Base-by-base conservation (phyloP, 2,888 invertebrate genomes). In the Zhuqinia jingwanae region DNA sequence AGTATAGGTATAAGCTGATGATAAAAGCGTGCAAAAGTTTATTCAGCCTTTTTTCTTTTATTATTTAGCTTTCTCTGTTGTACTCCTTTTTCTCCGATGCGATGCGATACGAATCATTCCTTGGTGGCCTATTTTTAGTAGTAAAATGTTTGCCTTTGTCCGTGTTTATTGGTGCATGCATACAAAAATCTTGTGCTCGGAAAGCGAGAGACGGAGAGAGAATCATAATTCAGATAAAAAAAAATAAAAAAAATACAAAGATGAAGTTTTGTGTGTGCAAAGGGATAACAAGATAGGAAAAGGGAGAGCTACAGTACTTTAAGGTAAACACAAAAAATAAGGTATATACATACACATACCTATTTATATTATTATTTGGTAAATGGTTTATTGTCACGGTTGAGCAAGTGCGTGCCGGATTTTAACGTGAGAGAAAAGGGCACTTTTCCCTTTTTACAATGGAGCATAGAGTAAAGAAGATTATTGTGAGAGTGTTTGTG, bases 381-480 rank as follows among this genome's bases (percentile, higher is more conserved):
- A 75, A 75, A 75, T 53, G 75, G 53, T 10, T 75, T 75, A 53
- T 75, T 75, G 75, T 75, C 53, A 75, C 75, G 53, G 53, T 75
- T 20, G 47, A 47, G 73, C 25, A n/a, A 63, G 20, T 58, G 20
- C 17, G 20, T 50, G 15, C n/a, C n/a, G 50, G 8, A 11, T 50
- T 50, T 50, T 50, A 50, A 50, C 8, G n/a, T 3, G n/a, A 50
- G 20, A 56, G 22, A 56, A 56, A 56, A 20, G 56, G n/a, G n/a
- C n/a, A n/a, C n/a, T n/a, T n/a, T n/a, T n/a, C n/a, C n/a, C n/a
- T n/a, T n/a, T n/a, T n/a, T n/a, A n/a, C n/a, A n/a, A n/a, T n/a
- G n/a, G n/a, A n/a, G n/a, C n/a, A n/a, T n/a, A n/a, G n/a, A n/a
- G n/a, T n/a, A n/a, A n/a, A n/a, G n/a, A n/a, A n/a, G n/a, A n/a